These are phyloP conservation scores for Fulica atra DNA, from an alignment of 2,113 vertebrate genomes.

Conservation along the genomic window DNA sequence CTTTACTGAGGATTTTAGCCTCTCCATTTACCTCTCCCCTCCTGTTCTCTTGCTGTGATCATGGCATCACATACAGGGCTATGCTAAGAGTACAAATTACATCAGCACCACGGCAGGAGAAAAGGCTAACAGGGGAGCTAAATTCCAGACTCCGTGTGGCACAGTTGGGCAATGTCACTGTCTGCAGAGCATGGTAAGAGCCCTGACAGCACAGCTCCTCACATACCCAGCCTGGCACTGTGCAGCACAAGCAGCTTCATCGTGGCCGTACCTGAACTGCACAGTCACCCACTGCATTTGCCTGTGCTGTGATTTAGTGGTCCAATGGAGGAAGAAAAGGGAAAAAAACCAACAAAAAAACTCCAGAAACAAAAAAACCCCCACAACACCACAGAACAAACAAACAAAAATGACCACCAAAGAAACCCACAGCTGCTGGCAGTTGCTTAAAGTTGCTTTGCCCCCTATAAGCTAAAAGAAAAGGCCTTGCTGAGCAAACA, in stretches of 20 bases:
- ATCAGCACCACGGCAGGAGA: not conserved
- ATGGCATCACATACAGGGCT: accelerated
- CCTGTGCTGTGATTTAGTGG: not conserved
- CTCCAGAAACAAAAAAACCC: too few species aligned
- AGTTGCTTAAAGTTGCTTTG: not conserved
- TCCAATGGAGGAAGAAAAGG: not conserved
- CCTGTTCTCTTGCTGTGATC: not conserved
- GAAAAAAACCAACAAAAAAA: not conserved
- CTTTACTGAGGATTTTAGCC: not conserved
- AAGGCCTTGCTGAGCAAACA: not conserved
- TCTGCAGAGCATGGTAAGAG: not conserved
- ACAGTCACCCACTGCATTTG: not conserved
- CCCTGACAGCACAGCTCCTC: not conserved
- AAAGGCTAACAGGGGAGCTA: not conserved
- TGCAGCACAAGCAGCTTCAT: accelerated
- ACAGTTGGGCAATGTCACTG: not conserved
- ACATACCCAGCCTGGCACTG: not conserved
- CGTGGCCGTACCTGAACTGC: accelerated
- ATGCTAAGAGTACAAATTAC: not conserved
- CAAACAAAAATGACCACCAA: too few species aligned
- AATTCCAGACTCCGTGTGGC: not conserved
- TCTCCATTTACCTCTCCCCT: not conserved
- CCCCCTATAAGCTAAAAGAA: not conserved
- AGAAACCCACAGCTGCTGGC: not conserved
- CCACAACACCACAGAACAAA: not conserved